Evolutionary conservation across 2,888 invertebrate species (phyloP), one percentile per base, ranked within the genome.

Genomic region (Hypsopygia costalis): DNA sequence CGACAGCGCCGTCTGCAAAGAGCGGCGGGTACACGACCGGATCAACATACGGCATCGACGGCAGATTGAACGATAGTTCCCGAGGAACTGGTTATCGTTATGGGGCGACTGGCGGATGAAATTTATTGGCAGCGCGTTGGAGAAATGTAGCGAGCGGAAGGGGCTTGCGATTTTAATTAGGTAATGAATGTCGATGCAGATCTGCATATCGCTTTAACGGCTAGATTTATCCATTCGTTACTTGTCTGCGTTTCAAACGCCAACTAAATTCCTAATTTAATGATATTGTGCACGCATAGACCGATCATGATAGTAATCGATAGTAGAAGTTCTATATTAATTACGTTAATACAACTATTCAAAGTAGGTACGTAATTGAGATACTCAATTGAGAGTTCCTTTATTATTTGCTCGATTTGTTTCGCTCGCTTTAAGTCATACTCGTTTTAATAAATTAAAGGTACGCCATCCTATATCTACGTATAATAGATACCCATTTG

Each of bases 51-150:
- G 79, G 81, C 87, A 87, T 87, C 87, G 85, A 83, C 82, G 83
- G 77, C 81, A 87, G 88, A 88, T 88, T 87, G 87, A 88, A 87
- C 88, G 88, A 88, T 88, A 87, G 88, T 86, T 88, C 83, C 86
- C 85, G 81, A 82, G 85, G 87, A 88, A 88, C 88, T 83, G 87
- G 88, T 88, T 87, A 87, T 88, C 87, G 86, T 88, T 87, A 87
- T 88, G 87, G 86, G 81, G 71, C 82, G 87, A 83, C 81, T 85
- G 86, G 83, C 85, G 82, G 81, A 83, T 85, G 86, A 87, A 87
- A 88, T 88, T 88, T 88, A 88, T 88, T 87, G 85, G 85, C 85
- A 86, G 81, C 74, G 82, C 82, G 78, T 69, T 79, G 85, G 86
- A 88, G 88, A 88, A 87, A 87, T 88, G 88, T 87, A 83, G 87